Conservation (phyloP, 2,888 invertebrate species). For the Caenorhabditis sp. region DNA sequence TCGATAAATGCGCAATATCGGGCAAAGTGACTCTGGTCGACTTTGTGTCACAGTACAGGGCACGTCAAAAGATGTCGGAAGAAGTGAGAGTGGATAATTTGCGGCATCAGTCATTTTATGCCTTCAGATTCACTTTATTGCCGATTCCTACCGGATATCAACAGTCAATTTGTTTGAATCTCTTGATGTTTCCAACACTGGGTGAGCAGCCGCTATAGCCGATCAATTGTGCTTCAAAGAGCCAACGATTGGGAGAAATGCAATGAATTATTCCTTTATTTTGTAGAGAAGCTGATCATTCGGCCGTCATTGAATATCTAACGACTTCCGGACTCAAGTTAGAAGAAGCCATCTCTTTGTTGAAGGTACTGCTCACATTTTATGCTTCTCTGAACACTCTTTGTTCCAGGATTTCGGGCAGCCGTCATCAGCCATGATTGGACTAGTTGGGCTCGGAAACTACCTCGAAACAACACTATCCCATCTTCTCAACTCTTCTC, state of each 20-base stretch:
- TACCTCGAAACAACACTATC: slow-evolving; percentile 65
- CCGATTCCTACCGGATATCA: slow-evolving; percentile 66
- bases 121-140: slow-evolving; percentile 68
- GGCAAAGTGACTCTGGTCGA: slow-evolving; percentile 62
- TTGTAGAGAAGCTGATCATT: slow-evolving; percentile 67
- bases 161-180: slow-evolving; percentile 67
- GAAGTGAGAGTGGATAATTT: slow-evolving; percentile 50
- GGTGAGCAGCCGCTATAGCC: too few relatives aligned
- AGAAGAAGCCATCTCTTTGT: slow-evolving; percentile 65
- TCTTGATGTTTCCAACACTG: slow-evolving; percentile 63
- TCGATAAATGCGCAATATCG: slow-evolving; percentile 59
- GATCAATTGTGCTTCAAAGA: too few relatives aligned
- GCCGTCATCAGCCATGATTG: slow-evolving; percentile 60
- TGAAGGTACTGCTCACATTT: slow-evolving; percentile 56
- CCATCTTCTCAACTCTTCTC: slow-evolving; percentile 56
- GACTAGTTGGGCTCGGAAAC: slow-evolving; percentile 63
- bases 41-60: slow-evolving; percentile 60
- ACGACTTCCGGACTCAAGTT: slow-evolving; percentile 66
- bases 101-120: neutral
- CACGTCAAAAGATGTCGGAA: slow-evolving; percentile 65
- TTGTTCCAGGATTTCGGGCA: slow-evolving; percentile 57
- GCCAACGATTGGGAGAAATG: neutral
- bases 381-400: slow-evolving; percentile 22
- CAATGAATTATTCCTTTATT: slow-evolving; percentile 19
- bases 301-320: slow-evolving; percentile 68